Base-by-base conservation (phyloP, 2,888 invertebrate genomes). In the Reticulitermes lucifugus region DNA sequence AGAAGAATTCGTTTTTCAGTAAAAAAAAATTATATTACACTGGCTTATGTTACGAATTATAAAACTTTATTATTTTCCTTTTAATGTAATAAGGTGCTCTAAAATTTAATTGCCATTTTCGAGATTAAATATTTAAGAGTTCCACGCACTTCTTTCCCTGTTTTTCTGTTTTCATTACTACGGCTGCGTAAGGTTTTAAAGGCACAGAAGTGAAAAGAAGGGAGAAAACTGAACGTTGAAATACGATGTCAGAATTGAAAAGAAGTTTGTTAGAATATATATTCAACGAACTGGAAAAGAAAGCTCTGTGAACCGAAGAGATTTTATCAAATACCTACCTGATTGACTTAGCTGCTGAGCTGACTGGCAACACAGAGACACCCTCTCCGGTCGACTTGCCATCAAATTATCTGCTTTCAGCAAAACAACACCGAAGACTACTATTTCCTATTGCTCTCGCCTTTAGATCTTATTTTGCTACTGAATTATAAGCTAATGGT, bases 191-290 rank as follows among this genome's bases (percentile, higher is more conserved):
- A 41, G 22, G 46, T n/a, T 7, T 46, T 46, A 46, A 22, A 41
- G 6, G 18, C 46, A 73, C 18, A 73, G 46, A 22, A 21, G 41
- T 73, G 9, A 77, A 77, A n/a, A 77, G 51, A 43, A n/a, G n/a
- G 46, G 41, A 77, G 43, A 77, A 46, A 77, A 77, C 21, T 41
- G 77, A 51, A 77, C 6, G 51, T 46, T 46, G 81, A 70, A 81
- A 81, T n/a, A 29, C 70, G 81, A 81, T 21, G 70, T 70, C 70
- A 70, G 81, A 81, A 81, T 81, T 81, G 81, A 70, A 81, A 81
- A 70, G 81, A 25, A 65, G 81, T 60, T 81, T 81, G 81, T 81
- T 81, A 81, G 81, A 81, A 81, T 81, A 81, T 81, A 70, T 18
- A 43, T 65, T 12, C 81, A 81, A 81, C 81, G 81, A 81, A 81